A percentile compares a stretch with the other conserved stretches of the same genome.
Conservation (phyloP, 2,797 vertebrate genomes). For the Xiphophorus birchmanni region DNA sequence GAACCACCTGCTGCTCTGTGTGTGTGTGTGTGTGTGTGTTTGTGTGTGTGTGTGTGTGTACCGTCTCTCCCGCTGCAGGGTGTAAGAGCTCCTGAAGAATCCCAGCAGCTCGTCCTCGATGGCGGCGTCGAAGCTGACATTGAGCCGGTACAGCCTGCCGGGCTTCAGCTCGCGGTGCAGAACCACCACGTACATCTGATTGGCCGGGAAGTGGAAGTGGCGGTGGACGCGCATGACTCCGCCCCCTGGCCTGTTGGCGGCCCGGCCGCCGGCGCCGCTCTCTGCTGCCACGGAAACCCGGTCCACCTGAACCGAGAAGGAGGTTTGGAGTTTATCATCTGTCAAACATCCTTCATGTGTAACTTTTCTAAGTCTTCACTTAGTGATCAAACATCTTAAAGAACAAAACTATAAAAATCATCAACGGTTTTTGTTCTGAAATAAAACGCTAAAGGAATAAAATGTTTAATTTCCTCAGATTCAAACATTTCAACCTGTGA, state of each 20-base stretch:
- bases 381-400: neutral
- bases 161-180: slow-evolving; percentile 91
- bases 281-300: slow-evolving; percentile 63
- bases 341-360: neutral
- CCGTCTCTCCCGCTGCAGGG: slow-evolving; percentile 89
- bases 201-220: slow-evolving; percentile 87
- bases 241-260: slow-evolving; percentile 56
- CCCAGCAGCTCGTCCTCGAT: slow-evolving; percentile 95
- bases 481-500: neutral
- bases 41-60: slow-evolving; percentile 69
- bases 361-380: neutral
- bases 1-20: slow-evolving; percentile 69
- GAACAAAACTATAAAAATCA: neutral
- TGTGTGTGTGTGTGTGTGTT: slow-evolving; percentile 47
- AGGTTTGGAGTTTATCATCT: neutral
- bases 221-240: slow-evolving; percentile 87
- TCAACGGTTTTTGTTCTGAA: neutral
- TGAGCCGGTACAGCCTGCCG: slow-evolving; percentile 87
- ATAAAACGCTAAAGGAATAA: neutral
- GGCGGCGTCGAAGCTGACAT: slow-evolving; percentile 88
- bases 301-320: slow-evolving; percentile 52
- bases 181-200: slow-evolving; percentile 90
- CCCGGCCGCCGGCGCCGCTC: slow-evolving; percentile 41
- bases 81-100: slow-evolving; percentile 95
- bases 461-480: neutral